These are phyloP conservation scores for Neosilurus hyrtlii DNA, from an alignment of 2,797 vertebrate genomes.

Conservation along the genomic window DNA sequence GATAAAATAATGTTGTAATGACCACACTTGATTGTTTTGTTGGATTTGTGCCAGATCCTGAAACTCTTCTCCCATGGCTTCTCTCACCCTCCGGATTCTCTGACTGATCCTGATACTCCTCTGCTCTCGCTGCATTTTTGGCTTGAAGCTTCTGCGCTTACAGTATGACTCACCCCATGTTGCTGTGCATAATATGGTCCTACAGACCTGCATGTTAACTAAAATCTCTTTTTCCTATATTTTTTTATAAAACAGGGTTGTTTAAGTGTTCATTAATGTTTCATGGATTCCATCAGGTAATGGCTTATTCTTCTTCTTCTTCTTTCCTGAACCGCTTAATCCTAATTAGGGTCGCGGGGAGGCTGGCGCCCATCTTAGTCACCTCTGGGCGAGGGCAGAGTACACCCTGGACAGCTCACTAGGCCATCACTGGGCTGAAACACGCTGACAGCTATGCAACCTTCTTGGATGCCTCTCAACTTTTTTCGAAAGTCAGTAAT, in stretches of 20 bases:
- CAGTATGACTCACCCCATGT: conserved; percentile 6
- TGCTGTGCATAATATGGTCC: conserved; percentile 1
- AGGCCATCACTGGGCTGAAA: no score
- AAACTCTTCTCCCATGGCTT: neutral
- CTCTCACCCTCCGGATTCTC: neutral
- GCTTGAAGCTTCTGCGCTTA: neutral
- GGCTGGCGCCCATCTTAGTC: no score
- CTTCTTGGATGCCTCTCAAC: no score
- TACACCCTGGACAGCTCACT: no score
- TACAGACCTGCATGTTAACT: neutral
- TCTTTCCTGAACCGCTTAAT: no score
- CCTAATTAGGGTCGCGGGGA: no score
- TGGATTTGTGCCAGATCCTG: neutral
- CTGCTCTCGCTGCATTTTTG: conserved; percentile 1
- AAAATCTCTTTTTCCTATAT: neutral
- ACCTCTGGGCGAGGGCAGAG: no score
- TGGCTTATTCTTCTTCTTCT: neutral
- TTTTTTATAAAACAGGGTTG: neutral
- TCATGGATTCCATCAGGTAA: neutral
- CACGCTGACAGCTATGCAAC: no score
- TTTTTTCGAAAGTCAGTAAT: no score
- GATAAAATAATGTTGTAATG: neutral
- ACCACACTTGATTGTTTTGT: neutral
- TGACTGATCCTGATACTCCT: neutral
- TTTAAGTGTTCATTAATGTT: neutral